Conservation (phyloP, 2,797 vertebrate genomes). For the Mus caroli region DNA sequence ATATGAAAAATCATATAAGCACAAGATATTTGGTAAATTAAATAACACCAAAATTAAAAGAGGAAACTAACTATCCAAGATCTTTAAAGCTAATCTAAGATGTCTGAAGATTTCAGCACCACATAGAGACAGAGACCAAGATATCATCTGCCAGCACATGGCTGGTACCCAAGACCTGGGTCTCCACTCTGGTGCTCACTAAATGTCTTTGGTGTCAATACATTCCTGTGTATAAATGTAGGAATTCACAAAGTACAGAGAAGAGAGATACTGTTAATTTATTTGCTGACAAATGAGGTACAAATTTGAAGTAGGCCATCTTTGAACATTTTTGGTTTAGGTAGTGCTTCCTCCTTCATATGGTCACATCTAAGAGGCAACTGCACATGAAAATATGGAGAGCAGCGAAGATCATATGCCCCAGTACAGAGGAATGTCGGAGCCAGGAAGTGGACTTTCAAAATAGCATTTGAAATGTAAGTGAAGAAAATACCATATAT, state of each 20-base stretch:
- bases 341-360: neutral
- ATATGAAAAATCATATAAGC: neutral
- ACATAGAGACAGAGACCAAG: neutral
- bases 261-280: neutral
- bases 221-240: neutral
- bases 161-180: neutral
- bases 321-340: neutral
- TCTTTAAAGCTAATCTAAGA: neutral
- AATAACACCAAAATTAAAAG: slow-evolving; percentile 16
- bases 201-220: neutral
- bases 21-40: neutral
- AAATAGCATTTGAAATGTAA: no score
- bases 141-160: neutral
- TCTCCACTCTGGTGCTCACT: neutral
- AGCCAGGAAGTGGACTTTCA: no score
- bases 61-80: neutral
- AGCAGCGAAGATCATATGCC: no score
- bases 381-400: neutral
- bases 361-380: neutral
- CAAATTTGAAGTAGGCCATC: neutral
- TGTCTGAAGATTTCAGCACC: neutral
- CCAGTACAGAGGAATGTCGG: no score
- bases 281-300: neutral
- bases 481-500: no score
- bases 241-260: neutral